Base-by-base conservation (phyloP, 2,888 invertebrate species). In the Trissonchulus latispiculum region DNA sequence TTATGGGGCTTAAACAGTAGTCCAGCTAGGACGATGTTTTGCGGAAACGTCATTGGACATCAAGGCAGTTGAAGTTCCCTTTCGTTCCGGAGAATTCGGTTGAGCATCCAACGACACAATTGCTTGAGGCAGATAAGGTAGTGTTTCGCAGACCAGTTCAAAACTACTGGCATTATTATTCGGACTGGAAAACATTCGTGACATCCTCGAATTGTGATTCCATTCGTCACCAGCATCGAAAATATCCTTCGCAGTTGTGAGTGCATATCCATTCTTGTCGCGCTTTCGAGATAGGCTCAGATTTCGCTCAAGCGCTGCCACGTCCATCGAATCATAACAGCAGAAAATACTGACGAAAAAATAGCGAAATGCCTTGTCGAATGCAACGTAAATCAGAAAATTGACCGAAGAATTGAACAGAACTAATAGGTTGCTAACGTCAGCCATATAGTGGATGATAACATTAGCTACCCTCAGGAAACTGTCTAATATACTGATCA, bases 351-450 rank as follows among this genome's bases (percentile, higher is more conserved):
- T 23, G 28, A 68, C 33, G 36, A 72, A 72, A 2, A 28, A 2
- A 37, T 61, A 29, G 35, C 72, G 68, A 67, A 31, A 72, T 66
- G 2, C 32, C 29, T 31, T 2, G 29, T 72, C 72, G 76, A 82
- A 82, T 35, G 79, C 77, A 67, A 78, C 76, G 71, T 82, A 82
- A 74, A 82, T 81, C 62, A 82, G 76, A 71, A 80, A 80, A 74
- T 82, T 82, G 72, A 82, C 81, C 28, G 79, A 78, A 15, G 79
- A 79, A 74, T 82, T 82, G 76, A 82, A 79, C 3, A 82, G 77
- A n/a, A 82, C 82, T 61, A 82, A 75, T 67, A 82, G 81, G 75
- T 82, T 82, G 75, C 78, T 78, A n/a, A 80, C 78, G 76, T 82
- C 82, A 18, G 80, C 37, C 67, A 75, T 29, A 33, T 66, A 75